Evolutionary conservation across 2,888 invertebrate genomes (phyloP), one percentile per base, ranked within the genome.

Genomic region (Cryptocheilus praepositus): DNA sequence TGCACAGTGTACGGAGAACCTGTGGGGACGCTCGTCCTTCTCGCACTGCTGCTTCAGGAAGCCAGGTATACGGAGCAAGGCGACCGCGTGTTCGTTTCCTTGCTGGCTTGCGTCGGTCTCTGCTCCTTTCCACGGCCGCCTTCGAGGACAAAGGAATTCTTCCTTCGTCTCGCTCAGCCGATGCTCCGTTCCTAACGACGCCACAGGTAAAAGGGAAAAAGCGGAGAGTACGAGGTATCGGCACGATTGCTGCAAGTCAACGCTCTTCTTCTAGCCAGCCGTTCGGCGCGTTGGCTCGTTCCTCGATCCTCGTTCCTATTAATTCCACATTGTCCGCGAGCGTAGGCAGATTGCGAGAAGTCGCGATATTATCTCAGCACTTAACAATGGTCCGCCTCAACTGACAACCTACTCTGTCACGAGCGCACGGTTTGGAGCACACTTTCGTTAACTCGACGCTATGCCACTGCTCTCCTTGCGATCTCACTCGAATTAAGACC

Each of bases 101-200:
- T 55, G 45, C 64, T 59, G 51, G 61, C 61, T 54, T 16, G 44
- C 64, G 51, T 43, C 57, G 49, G 63, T 64, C 61, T 64, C 61
- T 57, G 16, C 66, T 54, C 51, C 22, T 19, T 54, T 61, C 70
- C 63, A 46, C 28, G 66, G 60, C 57, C 64, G 52, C 49, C 43
- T 58, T 43, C 66, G 58, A 79, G 84, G 84, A 86, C 86, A 86
- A 86, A 86, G 85, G 83, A 86, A 85, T 85, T 86, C 85, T 80
- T 81, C 71, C 74, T 71, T 64, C 75, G 77, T 71, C 70, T 77
- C 67, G 59, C 69, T 62, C 57, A 16, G 18, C 36, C 36, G 36
- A 36, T 36, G 36, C 36, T 11, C 36, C 36, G 36, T 36, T 11
- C 36, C 36, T 1, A 11, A 36, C 13, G 36, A 36, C 36, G 36